A percentile compares a stretch with the other conserved stretches of the same genome.
phyloP scores from a whole-genome alignment of 2,113 vertebrate species.

The Daboia siamensis region DNA sequence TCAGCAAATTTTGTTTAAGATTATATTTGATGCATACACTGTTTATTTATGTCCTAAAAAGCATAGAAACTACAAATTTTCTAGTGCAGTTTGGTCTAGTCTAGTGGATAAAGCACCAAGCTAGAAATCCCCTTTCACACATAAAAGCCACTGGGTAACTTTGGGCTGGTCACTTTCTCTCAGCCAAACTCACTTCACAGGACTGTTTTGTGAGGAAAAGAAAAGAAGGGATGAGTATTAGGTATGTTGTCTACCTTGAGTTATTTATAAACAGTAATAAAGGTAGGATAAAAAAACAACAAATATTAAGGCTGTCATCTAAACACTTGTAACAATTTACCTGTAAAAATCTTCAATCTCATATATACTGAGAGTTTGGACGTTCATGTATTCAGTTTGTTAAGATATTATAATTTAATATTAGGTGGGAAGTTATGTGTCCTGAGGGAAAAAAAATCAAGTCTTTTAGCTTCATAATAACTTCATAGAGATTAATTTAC shows the following conservation, averaged over 20 bases:
- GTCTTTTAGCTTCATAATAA: not conserved
- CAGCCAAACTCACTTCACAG: not conserved
- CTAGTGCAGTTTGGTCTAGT: not conserved
- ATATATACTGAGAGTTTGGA: not conserved
- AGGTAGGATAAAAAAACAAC: not conserved
- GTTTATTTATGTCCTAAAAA: not conserved
- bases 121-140: not conserved
- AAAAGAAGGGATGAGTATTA: not conserved
- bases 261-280: not conserved
- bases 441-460: not conserved
- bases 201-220: not conserved
- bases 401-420: not conserved
- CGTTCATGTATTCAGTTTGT: not conserved
- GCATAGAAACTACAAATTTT: not conserved
- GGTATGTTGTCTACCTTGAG: not conserved
- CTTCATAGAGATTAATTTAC: not conserved
- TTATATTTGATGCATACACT: not conserved
- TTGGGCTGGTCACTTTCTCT: not conserved
- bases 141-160: not conserved
- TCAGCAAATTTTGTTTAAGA: not conserved
- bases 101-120: not conserved
- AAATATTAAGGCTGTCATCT: not conserved
- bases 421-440: not conserved
- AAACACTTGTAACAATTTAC: not conserved
- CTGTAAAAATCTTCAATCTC: not conserved